phyloP scores from a whole-genome alignment of 2,888 invertebrate genomes.

The Cephus runcator region DNA sequence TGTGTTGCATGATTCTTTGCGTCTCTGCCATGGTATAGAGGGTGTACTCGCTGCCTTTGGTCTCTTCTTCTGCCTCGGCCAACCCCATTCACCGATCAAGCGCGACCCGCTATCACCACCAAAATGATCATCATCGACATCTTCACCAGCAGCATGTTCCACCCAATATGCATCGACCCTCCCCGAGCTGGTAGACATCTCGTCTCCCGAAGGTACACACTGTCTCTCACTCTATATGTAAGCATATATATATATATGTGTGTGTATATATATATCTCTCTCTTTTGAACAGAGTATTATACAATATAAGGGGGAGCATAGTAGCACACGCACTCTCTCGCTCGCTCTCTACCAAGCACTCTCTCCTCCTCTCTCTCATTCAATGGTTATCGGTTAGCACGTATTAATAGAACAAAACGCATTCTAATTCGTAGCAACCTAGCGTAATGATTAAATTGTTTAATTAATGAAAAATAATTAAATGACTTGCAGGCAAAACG shows the following conservation, averaged over 20 bases:
- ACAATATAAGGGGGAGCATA: no score
- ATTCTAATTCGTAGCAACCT: no score
- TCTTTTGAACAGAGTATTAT: background rate
- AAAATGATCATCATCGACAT: constrained; percentile 57
- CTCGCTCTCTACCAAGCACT: background rate
- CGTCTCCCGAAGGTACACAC: constrained; percentile 8
- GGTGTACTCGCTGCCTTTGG: constrained; percentile 67
- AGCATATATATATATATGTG: background rate
- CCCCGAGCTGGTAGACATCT: constrained; percentile 57
- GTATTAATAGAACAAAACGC: no score
- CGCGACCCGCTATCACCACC: constrained; percentile 61
- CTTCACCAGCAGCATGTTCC: constrained; percentile 52
- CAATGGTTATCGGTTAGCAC: no score
- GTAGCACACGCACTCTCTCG: background rate
- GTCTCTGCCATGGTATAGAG: constrained; percentile 57
- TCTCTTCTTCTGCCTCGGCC: constrained; percentile 56
- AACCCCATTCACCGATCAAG: constrained; percentile 60
- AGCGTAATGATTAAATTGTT: background rate
- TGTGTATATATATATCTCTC: no score
- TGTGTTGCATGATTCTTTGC: constrained; percentile 62
- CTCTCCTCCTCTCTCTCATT: background rate
- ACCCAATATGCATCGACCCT: constrained; percentile 60
- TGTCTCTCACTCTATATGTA: background rate
- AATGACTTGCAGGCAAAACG: background rate
- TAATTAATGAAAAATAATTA: background rate